Evolutionary conservation across 2,113 vertebrate genomes (phyloP), one percentile per base, ranked within the genome.

Genomic region (Albula goreensis): DNA sequence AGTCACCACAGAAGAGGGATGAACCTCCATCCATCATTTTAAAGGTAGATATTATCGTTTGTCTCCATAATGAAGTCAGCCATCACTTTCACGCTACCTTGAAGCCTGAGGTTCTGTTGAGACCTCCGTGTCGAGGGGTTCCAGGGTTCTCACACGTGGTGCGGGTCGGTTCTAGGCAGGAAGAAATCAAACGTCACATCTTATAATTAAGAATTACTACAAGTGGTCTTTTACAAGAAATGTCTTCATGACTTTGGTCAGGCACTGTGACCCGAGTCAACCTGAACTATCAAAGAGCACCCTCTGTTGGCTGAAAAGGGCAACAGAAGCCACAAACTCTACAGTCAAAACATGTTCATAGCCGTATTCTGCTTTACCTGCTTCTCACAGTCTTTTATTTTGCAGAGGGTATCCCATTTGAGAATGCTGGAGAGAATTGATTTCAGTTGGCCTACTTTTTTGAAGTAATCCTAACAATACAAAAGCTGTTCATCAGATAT

Each of bases 131-230:
- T n/a, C 97, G 95, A 2, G 98, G 98, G 0, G 97, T 97, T 78
- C 98, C 98, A 1, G 97, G 98, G 87, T 99, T 99, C 91, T 98
- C 97, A 93, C 98, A 99, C 48, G 97, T 95, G 25, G 98, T 99
- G 57, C 97, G 97, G 77, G 97, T 97, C 2, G 98, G 97, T 92
- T 99, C 98, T 99, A 90, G 84, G 93, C 88, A 86, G 48, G 91
- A 91, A 51, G 86, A 89, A 89, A 89, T 82, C 41, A 83, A 50
- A 87, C 83, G 83, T 88, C 77, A 90, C 78, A 88, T 53, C 89
- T 66, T 19, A 66, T 66, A 19, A 19, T 66, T 15, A 66, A 15
- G 22, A 3, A 66, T 66, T 3, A 19, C 17, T 22, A 22, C 60
- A 66, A 66, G 17, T 19, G 17, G 22, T 19, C 17, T 3, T 66